phyloP scores from a whole-genome alignment of 2,888 invertebrate genomes.

The Lasioglossum vierecki region DNA sequence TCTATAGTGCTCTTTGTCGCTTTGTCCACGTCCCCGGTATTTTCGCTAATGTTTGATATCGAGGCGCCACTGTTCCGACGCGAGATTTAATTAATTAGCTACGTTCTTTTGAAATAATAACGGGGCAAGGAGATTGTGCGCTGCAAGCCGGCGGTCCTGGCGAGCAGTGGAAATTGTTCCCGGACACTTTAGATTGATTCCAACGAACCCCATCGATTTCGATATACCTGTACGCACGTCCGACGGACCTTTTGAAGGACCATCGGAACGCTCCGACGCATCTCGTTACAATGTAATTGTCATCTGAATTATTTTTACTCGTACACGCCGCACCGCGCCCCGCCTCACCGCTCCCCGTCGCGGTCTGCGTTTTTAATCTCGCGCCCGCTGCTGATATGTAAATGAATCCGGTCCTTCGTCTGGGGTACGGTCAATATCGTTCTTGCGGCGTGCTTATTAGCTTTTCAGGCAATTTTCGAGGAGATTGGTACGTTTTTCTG shows the following conservation, averaged over 20 bases:
- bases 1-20: neutral
- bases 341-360: neutral
- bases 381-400: neutral
- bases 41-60: slow-evolving; percentile 41
- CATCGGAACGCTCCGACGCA: neutral
- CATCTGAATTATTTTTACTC: slow-evolving; percentile 4
- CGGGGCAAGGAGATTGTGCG: slow-evolving; percentile 4
- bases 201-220: neutral
- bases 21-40: neutral
- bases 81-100: slow-evolving; percentile 38
- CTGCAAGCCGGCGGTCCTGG: neutral
- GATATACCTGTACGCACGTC: neutral
- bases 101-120: slow-evolving; percentile 15
- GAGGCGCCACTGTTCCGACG: slow-evolving; percentile 1
- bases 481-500: neutral
- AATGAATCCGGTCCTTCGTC: slow-evolving; percentile 1
- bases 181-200: slow-evolving; percentile 13
- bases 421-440: neutral
- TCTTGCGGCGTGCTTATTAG: neutral
- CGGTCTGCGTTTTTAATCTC: slow-evolving; percentile 1
- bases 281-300: slow-evolving; percentile 3
- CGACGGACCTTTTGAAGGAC: neutral
- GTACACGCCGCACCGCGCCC: neutral
- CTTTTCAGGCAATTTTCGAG: slow-evolving; percentile 6
- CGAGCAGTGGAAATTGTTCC: neutral